These are phyloP conservation scores for Caenorhabditis virilis DNA, from an alignment of 2,888 invertebrate genomes.

Conservation along the genomic window DNA sequence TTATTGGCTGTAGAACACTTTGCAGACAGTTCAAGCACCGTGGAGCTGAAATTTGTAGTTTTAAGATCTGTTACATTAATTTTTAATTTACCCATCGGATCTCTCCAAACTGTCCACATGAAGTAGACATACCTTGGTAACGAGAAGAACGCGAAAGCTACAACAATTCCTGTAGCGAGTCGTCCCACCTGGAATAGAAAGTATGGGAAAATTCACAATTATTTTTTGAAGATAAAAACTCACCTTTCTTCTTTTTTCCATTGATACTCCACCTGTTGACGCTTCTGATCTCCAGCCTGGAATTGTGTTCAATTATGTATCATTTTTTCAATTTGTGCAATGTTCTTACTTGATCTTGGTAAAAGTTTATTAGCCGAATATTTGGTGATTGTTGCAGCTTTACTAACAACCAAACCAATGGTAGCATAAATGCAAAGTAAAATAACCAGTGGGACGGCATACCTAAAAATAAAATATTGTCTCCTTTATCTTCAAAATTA, in stretches of 20 bases:
- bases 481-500: background rate
- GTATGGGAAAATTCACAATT: no score
- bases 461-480: constrained; percentile 65
- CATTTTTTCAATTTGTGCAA: background rate
- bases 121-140: constrained; percentile 83
- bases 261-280: constrained; percentile 43
- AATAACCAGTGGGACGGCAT: constrained; percentile 68
- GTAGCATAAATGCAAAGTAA: constrained; percentile 69
- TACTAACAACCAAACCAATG: constrained; percentile 68
- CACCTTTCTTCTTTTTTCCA: constrained; percentile 47
- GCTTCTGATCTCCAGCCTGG: constrained; percentile 47
- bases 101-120: constrained; percentile 65
- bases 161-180: constrained; percentile 85
- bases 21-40: constrained; percentile 56
- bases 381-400: constrained; percentile 45
- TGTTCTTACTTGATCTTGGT: constrained; percentile 25
- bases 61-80: background rate
- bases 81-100: constrained; percentile 50
- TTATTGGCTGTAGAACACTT: constrained; percentile 75
- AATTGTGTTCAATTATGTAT: background rate
- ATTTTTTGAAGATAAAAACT: constrained; percentile 10
- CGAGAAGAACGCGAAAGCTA: constrained; percentile 86
- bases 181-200: constrained; percentile 78
- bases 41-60: constrained; percentile 48
- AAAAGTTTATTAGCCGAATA: constrained; percentile 43